phyloP scores from a whole-genome alignment of 1,140 invertebrate species.

The Lepidotrigona ventralis region DNA sequence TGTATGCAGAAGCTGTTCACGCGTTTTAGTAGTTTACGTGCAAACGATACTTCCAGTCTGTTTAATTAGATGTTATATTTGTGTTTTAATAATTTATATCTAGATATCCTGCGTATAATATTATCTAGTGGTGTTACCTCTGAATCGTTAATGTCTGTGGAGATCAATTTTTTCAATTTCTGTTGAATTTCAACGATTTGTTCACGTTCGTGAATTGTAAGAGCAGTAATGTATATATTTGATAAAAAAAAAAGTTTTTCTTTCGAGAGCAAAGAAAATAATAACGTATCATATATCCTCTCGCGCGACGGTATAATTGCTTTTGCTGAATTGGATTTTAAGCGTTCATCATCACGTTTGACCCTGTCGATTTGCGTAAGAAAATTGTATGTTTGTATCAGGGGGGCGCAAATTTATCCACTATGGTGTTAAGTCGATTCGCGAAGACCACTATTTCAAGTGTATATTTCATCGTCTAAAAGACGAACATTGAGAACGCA shows the following conservation, averaged over 20 bases:
- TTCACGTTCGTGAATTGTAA: neutral
- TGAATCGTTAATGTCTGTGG: no score
- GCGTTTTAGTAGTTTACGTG: neutral
- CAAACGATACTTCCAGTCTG: neutral
- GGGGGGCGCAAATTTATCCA: neutral
- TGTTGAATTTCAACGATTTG: neutral
- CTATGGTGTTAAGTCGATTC: neutral
- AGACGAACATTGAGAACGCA: neutral
- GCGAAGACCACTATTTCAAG: neutral
- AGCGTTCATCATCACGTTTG: slow-evolving; percentile 8
- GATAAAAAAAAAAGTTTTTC: neutral
- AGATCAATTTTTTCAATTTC: no score
- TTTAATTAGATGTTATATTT: neutral
- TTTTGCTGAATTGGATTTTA: neutral
- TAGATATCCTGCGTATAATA: neutral
- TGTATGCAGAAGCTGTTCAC: neutral
- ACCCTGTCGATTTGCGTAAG: slow-evolving; percentile 1
- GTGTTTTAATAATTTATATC: neutral
- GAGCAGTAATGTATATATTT: neutral
- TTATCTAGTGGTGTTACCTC: neutral
- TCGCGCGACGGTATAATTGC: neutral
- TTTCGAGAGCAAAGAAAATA: no score
- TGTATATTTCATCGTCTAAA: neutral
- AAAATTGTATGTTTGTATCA: slow-evolving; percentile 10
- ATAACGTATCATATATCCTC: neutral